Evolutionary conservation across 2,888 invertebrate genomes (phyloP), one percentile per base, ranked within the genome.

Genomic region (Scaptomyza reducta): DNA sequence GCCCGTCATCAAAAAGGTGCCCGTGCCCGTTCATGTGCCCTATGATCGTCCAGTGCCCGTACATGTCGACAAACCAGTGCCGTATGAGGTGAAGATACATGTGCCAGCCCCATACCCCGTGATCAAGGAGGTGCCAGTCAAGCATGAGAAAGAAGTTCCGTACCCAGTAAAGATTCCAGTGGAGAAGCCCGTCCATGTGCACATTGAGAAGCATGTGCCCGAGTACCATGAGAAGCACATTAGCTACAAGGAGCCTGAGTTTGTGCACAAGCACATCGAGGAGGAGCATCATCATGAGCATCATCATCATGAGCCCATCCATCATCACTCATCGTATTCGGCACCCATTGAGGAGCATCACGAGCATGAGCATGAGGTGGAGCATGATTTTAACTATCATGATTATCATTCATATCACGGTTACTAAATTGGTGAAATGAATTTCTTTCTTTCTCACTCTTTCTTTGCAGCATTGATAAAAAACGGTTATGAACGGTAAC

Each of bases 201-300:
- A 95, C 69, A 96, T 96, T 2, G 96, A 96, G 70, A 96, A 96
- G 89, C 94, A 94, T 73, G 94, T 95, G 35, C 94, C 95, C 0
- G 90, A 90, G 45, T 80, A 82, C 25, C 90, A 90, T 58, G 85
- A 95, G 79, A 95, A 95, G 88, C 94, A 94, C 59, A 93, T 96
- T 55, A 95, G 95, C 33, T 95, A 95, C 29, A 96, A 96, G 90
- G 94, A 96, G 56, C 94, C 94, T 3, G 94, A 95, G 33, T 94
- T 94, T 25, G 93, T 94, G 16, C 93, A 92, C 40, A 92, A 95
- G 29, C 94, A 94, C 73, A 78, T 88, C 50, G 87, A 91, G 74
- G 87, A 91, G 75, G 80, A 89, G 18, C 89, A 92, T 4, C 81
- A 85, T 47, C 88, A 92, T 41, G 40, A 57, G 11, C 59, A 60